Evolutionary conservation across 2,888 invertebrate genomes (phyloP), one percentile per base, ranked within the genome.

Genomic region (Rhimphoctona megacephalus): DNA sequence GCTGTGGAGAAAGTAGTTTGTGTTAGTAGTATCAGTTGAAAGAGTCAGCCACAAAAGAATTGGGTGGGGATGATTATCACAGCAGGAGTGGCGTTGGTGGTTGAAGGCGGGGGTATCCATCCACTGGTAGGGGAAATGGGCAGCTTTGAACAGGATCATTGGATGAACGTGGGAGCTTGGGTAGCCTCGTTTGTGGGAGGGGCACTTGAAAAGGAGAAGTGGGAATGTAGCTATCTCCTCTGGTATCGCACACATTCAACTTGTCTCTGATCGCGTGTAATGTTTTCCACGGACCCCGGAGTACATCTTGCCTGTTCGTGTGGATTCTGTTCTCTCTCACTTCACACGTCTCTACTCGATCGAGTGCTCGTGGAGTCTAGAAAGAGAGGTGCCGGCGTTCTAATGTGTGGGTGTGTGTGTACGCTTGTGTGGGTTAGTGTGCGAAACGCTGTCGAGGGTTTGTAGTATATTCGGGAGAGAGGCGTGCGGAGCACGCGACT

Each of bases 401-500:
- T 11, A 25, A 17, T 80, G 80, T 81, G 87, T 78, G 78, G 66
- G 73, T 57, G 49, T 54, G 70, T 54, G 70, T 77, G 52, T 79
- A 85, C 82, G 85, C 39, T n/a, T 11, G 33, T 52, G 22, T 22
- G 73, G 14, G 30, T 11, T 14, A 57, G 74, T 25, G 39, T 19
- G 30, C 17, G 30, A 78, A 77, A 83, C 52, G 76, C 72, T 79
- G 72, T 30, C 9, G 57, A 25, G 83, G 74, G 82, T 77, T 70
- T 77, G 77, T 54, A 82, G 79, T 61, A 49, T 49, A 80, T 66
- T 52, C 72, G 64, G 78, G 72, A 66, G 80, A 80, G 79, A 79
- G 85, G 79, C 81, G 74, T 88, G 76, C 87, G 88, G 87, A 88
- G 77, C 84, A 89, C 85, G 85, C 81, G 81, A 85, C 43, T 61